phyloP scores from a whole-genome alignment of 2,113 vertebrate genomes.

The Sapayoa aenigma region DNA sequence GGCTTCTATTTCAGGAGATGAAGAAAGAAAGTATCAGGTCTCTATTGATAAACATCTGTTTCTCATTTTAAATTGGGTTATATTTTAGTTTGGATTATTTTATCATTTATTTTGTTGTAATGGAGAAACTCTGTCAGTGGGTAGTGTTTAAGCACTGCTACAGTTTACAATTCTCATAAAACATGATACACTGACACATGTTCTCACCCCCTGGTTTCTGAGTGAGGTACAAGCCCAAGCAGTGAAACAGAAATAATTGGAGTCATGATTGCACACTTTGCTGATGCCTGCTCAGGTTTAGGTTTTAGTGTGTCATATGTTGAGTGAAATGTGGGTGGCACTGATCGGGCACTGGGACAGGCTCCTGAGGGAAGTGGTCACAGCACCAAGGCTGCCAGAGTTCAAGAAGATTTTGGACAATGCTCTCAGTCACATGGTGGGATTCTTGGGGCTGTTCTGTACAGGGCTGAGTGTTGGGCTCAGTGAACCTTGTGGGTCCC shows the following conservation, averaged over 20 bases:
- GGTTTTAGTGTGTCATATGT: background rate
- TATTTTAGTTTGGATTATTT: slow-evolving; percentile 8
- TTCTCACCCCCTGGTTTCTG: background rate
- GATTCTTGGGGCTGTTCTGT: background rate
- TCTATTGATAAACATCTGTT: background rate
- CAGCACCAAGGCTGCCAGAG: background rate
- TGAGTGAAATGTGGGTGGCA: background rate
- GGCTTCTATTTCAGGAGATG: background rate
- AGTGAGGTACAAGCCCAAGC: background rate
- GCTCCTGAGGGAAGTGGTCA: background rate
- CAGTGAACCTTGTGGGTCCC: background rate
- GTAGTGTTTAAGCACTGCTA: background rate
- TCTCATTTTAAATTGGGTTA: background rate
- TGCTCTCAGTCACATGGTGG: background rate
- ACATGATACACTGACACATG: background rate
- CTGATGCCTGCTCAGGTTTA: background rate
- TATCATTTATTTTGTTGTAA: background rate
- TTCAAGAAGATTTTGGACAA: background rate
- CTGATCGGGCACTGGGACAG: background rate
- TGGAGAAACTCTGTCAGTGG: background rate
- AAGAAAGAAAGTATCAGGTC: background rate
- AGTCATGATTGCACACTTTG: background rate
- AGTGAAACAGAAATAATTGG: background rate
- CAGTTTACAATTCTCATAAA: background rate
- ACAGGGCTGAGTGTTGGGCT: background rate